These are phyloP conservation scores for Acleris cristana DNA, from an alignment of 2,888 invertebrate genomes.

Conservation along the genomic window DNA sequence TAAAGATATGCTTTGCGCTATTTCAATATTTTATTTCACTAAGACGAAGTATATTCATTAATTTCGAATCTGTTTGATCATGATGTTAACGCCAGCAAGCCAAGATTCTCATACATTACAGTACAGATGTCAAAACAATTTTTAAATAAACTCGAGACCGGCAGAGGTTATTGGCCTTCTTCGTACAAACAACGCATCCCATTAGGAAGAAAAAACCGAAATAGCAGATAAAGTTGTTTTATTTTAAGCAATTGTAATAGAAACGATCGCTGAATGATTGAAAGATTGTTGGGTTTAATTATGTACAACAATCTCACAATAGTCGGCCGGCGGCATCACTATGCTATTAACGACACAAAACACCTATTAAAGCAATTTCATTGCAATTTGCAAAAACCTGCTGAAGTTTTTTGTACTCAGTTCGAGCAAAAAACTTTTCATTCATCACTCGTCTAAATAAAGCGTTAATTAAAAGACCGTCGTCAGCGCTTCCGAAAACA, in stretches of 20 bases:
- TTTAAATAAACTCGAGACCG: slow-evolving; percentile 22
- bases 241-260: slow-evolving; percentile 19
- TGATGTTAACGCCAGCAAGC: neutral
- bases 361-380: slow-evolving; percentile 45
- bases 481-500: slow-evolving; percentile 16
- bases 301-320: slow-evolving; percentile 4
- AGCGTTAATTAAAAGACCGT: slow-evolving; percentile 17
- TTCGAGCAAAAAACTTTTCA: neutral
- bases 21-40: neutral
- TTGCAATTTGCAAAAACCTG: slow-evolving; percentile 44
- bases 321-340: neutral
- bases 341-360: slow-evolving; percentile 1
- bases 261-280: slow-evolving; percentile 10
- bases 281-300: neutral
- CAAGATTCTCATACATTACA: slow-evolving; percentile 1
- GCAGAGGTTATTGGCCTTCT: slow-evolving; percentile 56
- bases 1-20: neutral
- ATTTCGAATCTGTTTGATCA: neutral
- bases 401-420: slow-evolving; percentile 2
- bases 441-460: slow-evolving; percentile 12
- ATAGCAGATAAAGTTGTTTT: slow-evolving; percentile 47
- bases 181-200: slow-evolving; percentile 57
- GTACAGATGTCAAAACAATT: slow-evolving; percentile 20
- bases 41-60: neutral
- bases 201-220: slow-evolving; percentile 55